Base-by-base conservation (phyloP, 2,888 invertebrate species). In the Raillietiella orientalis region DNA sequence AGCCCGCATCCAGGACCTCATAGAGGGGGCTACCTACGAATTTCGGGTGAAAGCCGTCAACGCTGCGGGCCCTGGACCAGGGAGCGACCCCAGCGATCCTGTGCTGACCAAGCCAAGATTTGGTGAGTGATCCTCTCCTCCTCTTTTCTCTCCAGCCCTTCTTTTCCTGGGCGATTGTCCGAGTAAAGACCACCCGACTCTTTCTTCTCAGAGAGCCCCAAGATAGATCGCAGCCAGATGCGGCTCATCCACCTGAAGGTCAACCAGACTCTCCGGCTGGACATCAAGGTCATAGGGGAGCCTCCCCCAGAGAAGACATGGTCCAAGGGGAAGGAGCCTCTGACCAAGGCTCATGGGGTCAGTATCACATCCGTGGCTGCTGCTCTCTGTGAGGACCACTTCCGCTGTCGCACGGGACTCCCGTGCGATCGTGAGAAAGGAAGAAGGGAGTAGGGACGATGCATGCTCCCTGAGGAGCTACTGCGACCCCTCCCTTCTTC, bases 11-110 rank as follows among this genome's bases (percentile, higher is more conserved):
- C 66, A 70, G 16, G 66, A 79, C 43, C 55, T 93, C 27, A 74
- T 79, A 40, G 82, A 87, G 48, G 84, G 84, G 28, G 63, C 64
- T 16, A 77, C 82, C 40, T 87, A 87, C 43, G 79, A 84, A 50
- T 87, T 87, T 57, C 57, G 87, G 19, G 71, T 87, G 2, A 62
- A 64, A 34, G 87, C 82, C 2, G 56, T 84, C 16, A 87, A 87
- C 47, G 75, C 71, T 30, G 87, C 84, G 29, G 96, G 93, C 14
- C 72, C 74, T 6, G 74, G 79, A 24, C 71, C 71, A 41, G 70
- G 79, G 16, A 77, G 77, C 29, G 66, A 70, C 37, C 62, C 70
- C 14, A 75, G 75, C 49, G 69, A 71, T 46, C 62, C 69, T 5
- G 63, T 82, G 33, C 57, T 65, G 22, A 71, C 75, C 37, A 79